Percentiles rank a stretch among this genome's conserved stretches.
Evolutionary conservation across 2,113 vertebrate species (phyloP).

Genomic region (Corythoichthys intestinalis): DNA sequence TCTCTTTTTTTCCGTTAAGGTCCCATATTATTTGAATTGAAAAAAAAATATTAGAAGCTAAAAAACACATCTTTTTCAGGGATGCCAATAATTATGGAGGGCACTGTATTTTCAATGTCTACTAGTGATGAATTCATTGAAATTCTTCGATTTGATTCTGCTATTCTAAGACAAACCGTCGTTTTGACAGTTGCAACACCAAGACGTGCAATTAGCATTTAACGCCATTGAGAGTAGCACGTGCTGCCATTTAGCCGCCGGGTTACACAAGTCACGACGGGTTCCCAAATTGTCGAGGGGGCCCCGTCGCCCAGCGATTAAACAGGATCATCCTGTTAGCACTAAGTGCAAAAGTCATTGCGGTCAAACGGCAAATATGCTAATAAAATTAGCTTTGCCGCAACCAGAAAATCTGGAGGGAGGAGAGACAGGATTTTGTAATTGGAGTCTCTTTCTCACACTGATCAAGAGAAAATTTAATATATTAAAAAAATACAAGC

Average conservation of each 20-base stretch:
- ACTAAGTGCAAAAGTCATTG: slow-evolving; percentile 54
- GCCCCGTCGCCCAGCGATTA: slow-evolving; percentile 56
- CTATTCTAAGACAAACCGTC: too few species aligned
- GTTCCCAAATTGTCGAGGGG: slow-evolving; percentile 46
- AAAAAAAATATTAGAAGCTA: too few species aligned
- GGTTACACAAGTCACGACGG: slow-evolving; percentile 45
- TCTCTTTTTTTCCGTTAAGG: too few species aligned
- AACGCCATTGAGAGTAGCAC: slow-evolving; percentile 58
- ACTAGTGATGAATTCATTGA: too few species aligned
- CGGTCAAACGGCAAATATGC: slow-evolving; percentile 42
- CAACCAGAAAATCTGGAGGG: slow-evolving; percentile 1
- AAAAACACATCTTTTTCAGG: too few species aligned
- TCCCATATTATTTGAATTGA: too few species aligned
- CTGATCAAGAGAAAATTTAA: slow-evolving; percentile 10
- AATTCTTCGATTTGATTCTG: too few species aligned
- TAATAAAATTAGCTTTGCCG: not conserved
- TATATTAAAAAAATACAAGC: not conserved
- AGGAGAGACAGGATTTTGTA: slow-evolving; percentile 2
- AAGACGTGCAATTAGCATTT: slow-evolving; percentile 64
- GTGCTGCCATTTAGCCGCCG: slow-evolving; percentile 60
- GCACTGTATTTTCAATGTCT: too few species aligned
- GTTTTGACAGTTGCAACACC: not conserved
- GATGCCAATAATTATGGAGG: too few species aligned
- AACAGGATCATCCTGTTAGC: slow-evolving; percentile 39
- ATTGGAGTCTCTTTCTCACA: too few species aligned